Percentiles rank a stretch among this genome's conserved stretches.
Conservation (phyloP, 2,113 vertebrate genomes). For the Boulengeromyrus knoepffleri region DNA sequence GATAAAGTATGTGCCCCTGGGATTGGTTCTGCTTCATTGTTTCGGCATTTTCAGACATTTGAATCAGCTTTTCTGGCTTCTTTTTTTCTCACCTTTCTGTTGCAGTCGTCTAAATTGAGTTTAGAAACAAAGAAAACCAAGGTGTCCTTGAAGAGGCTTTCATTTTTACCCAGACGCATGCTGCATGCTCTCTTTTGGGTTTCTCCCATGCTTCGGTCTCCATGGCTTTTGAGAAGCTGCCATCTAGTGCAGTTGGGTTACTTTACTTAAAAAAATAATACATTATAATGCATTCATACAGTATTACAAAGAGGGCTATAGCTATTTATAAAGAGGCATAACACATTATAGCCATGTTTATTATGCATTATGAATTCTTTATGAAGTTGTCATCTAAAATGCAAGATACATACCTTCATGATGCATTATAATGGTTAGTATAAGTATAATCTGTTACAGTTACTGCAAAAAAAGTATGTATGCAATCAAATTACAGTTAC, state of each 20-base stretch:
- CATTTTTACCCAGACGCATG: neutral
- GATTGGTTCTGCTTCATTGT: conserved; percentile 66
- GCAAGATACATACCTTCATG: too few species aligned
- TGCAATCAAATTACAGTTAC: neutral
- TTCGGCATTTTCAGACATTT: conserved; percentile 41
- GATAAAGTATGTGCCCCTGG: conserved; percentile 58
- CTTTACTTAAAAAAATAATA: neutral
- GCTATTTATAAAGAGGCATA: too few species aligned
- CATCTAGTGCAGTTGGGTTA: neutral
- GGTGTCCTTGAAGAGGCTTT: conserved; percentile 40
- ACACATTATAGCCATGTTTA: too few species aligned
- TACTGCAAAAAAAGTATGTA: neutral
- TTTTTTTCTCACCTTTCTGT: conserved; percentile 5
- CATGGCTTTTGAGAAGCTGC: neutral
- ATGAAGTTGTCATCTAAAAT: too few species aligned
- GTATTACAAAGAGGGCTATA: too few species aligned
- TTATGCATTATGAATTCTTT: too few species aligned
- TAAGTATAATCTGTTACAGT: neutral
- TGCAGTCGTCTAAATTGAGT: conserved; percentile 32
- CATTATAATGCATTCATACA: too few species aligned
- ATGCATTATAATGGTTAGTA: neutral
- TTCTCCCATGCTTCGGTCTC: neutral
- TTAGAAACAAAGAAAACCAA: conserved; percentile 34
- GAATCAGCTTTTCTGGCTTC: neutral
- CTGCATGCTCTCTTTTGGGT: neutral